Conservation (phyloP, 2,797 vertebrate species). For the Etheostoma perlongum region DNA sequence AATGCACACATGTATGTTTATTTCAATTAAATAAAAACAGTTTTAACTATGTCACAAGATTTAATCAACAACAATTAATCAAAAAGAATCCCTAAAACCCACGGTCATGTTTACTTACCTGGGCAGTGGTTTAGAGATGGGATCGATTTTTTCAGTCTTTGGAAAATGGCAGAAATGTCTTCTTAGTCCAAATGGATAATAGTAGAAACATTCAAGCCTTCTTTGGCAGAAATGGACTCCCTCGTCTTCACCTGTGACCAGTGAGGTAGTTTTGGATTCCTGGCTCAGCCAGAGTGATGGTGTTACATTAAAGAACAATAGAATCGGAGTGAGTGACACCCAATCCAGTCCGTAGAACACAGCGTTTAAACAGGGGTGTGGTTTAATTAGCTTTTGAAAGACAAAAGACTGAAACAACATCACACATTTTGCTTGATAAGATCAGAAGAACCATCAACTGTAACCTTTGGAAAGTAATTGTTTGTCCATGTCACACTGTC, state of each 20-base stretch:
- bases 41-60: background rate
- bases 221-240: constrained; percentile 17
- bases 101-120: constrained; percentile 55
- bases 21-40: background rate
- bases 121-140: background rate
- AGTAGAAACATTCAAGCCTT: background rate
- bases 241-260: constrained; percentile 36
- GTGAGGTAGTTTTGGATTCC: constrained; percentile 52
- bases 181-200: constrained; percentile 11
- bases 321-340: constrained; percentile 70
- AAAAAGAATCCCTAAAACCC: background rate
- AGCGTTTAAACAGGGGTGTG: constrained; percentile 38
- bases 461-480: background rate
- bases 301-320: constrained; percentile 64
- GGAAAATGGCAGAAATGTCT: background rate
- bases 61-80: background rate
- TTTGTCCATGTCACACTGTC: background rate
- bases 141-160: constrained; percentile 27
- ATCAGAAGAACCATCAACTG: background rate
- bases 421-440: background rate
- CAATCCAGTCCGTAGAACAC: constrained; percentile 56
- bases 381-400: constrained; percentile 13
- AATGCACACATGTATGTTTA: background rate
- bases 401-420: background rate
- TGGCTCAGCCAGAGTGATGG: constrained; percentile 44